phyloP scores from a whole-genome alignment of 2,797 vertebrate species.

The Balearica regulorum region DNA sequence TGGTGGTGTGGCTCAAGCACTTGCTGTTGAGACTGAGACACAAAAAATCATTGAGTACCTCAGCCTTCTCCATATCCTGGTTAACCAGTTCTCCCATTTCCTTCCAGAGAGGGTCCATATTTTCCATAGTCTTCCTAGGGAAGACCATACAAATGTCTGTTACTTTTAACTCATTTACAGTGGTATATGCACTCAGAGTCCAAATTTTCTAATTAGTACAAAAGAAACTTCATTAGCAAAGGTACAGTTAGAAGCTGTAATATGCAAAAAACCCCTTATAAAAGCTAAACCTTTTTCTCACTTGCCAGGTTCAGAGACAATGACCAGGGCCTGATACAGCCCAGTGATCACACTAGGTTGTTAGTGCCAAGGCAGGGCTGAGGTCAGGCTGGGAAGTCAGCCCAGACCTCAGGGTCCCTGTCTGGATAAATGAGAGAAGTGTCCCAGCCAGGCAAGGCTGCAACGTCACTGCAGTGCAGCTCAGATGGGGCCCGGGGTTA shows the following conservation, averaged over 20 bases:
- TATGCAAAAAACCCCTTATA: fast-evolving
- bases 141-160: not conserved
- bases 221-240: not conserved
- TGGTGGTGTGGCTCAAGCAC: too few species aligned
- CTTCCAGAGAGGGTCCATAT: too few species aligned
- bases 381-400: not conserved
- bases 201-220: not conserved
- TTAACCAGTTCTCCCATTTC: too few species aligned
- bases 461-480: not conserved
- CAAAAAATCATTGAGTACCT: too few species aligned
- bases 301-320: not conserved
- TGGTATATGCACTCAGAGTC: not conserved
- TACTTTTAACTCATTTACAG: not conserved
- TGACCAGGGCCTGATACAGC: fast-evolving
- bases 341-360: fast-evolving
- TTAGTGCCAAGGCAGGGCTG: not conserved
- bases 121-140: too few species aligned
- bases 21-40: too few species aligned
- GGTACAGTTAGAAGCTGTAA: not conserved
- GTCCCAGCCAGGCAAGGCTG: not conserved
- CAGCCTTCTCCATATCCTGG: too few species aligned
- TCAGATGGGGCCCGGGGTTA: not conserved
- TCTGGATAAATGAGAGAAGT: not conserved
- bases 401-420: fast-evolving
- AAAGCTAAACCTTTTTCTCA: not conserved